phyloP scores from a whole-genome alignment of 2,888 invertebrate genomes.

The Leptura quadrifasciata region DNA sequence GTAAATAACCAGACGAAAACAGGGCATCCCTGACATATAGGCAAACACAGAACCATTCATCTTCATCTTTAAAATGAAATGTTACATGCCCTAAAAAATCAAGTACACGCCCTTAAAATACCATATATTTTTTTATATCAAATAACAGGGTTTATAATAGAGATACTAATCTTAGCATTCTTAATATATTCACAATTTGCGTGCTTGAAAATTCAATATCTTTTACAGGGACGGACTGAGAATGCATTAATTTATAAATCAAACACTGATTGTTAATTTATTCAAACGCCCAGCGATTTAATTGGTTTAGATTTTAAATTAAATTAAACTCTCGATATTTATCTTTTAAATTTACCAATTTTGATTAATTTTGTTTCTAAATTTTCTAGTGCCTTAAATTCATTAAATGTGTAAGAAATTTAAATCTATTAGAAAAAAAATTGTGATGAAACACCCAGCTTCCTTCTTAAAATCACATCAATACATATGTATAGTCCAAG shows the following conservation, averaged over 20 bases:
- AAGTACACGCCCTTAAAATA: slow-evolving; percentile 21
- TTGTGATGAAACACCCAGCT: too few relatives aligned
- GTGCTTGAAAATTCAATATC: slow-evolving; percentile 28
- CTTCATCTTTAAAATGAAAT: slow-evolving; percentile 22
- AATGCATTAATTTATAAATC: not conserved
- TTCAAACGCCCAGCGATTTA: not conserved
- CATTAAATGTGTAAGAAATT: too few relatives aligned
- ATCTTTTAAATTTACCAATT: not conserved
- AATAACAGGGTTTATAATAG: slow-evolving; percentile 26
- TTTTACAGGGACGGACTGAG: slow-evolving; percentile 1
- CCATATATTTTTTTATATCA: slow-evolving; percentile 25
- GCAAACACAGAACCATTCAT: slow-evolving; percentile 23
- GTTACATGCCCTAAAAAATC: slow-evolving; percentile 22
- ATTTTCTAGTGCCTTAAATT: not conserved
- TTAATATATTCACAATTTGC: slow-evolving; percentile 30
- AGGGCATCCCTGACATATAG: not conserved
- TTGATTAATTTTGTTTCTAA: not conserved
- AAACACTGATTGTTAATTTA: not conserved
- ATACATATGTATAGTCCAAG: too few relatives aligned
- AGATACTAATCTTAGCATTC: slow-evolving; percentile 24
- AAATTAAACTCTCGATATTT: too few relatives aligned
- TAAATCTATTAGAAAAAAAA: too few relatives aligned
- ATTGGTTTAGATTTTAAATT: too few relatives aligned
- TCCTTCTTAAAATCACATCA: too few relatives aligned
- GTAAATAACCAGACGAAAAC: slow-evolving; percentile 7